Base-by-base conservation (phyloP, 2,888 invertebrate genomes). In the Hirtodrosophila confusa region DNA sequence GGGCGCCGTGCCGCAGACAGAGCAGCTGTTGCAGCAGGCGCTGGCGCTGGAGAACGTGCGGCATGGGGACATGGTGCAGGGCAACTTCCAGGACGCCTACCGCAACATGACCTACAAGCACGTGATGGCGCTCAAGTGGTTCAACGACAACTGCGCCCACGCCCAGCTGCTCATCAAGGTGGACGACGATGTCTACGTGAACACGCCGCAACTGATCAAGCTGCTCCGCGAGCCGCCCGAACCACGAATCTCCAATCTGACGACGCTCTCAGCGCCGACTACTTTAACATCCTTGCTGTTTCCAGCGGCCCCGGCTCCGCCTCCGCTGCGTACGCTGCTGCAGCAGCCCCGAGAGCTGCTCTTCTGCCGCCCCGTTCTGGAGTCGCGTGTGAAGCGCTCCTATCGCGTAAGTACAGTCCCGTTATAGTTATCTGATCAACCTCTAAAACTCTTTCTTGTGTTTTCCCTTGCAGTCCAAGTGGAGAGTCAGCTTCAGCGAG, bases 101-200 rank as follows among this genome's bases (percentile, higher is more conserved):
- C 93, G 94, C 49, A 97, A 97, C 90, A 93, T 97, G 91, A 97
- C 97, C 0, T 95, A 96, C 82, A 97, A 97, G 88, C 96, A 97
- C 89, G 94, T 95, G 5, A 96, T 96, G 94, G 95, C 94, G 0
- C 92, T 97, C 43, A 96, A 96, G 88, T 97, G 96, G 95, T 94
- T 94, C 17, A 92, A 93, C 0, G 94, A 94, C 79, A 93, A 95
- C 83, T 97, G 97, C 89, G 92, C 93, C 0, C 92, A 92, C 36
- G 95, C 95, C 0, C 94, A 93, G 78, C 94, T 93, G 80, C 89
- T 96, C 54, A 91, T 96, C 55, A 96, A 96, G 90, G 93, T 94
- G 60, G 96, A 96, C 88, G 96, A 96, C 87, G 96, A 96, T 91
- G 93, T 95, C 64, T 94, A 95, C 76, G 94, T 96, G 11, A 95